Conservation (phyloP, 2,888 invertebrate species). For the Byasa hedistus region DNA sequence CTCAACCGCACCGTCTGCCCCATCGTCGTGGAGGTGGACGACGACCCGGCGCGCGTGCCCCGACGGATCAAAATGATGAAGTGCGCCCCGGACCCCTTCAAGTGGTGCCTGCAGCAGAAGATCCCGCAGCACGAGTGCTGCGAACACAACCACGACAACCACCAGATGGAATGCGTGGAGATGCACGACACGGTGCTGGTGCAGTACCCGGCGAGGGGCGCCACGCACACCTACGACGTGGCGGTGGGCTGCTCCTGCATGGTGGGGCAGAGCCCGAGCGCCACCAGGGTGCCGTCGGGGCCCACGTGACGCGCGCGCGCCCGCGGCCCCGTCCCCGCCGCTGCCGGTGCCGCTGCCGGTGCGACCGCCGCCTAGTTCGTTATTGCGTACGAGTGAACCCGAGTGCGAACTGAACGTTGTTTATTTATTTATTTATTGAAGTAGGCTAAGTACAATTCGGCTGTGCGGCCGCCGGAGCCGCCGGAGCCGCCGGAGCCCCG, state of each 20-base stretch:
- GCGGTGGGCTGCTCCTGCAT: constrained; percentile 71
- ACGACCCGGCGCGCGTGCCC: constrained; percentile 56
- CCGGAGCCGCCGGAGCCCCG: too few species aligned
- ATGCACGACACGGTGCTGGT: constrained; percentile 67
- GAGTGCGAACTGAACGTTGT: constrained; percentile 30
- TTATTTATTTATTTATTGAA: constrained; percentile 38
- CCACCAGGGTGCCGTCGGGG: constrained; percentile 35
- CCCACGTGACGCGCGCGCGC: constrained; percentile 34
- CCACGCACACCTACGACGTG: constrained; percentile 46
- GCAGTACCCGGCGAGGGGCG: constrained; percentile 43
- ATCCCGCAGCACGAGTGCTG: constrained; percentile 62
- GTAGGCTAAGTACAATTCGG: constrained; percentile 31
- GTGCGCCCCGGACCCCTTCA: constrained; percentile 56
- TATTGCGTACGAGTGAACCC: constrained; percentile 22
- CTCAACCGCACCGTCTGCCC: constrained; percentile 66
- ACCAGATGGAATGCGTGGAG: constrained; percentile 64
- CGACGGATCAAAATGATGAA: constrained; percentile 63
- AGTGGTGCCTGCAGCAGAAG: constrained; percentile 52
- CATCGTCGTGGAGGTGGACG: constrained; percentile 54
- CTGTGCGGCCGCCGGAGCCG: constrained; percentile 35
- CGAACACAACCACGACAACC: constrained; percentile 52
- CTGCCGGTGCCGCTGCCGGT: constrained; percentile 43
- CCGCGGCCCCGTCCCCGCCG: constrained; percentile 31
- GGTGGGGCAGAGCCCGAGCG: constrained; percentile 46
- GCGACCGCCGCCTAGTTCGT: constrained; percentile 33